Evolutionary conservation across 2,888 invertebrate species (phyloP), one percentile per base, ranked within the genome.

Genomic region (Neuroscelio doddi): DNA sequence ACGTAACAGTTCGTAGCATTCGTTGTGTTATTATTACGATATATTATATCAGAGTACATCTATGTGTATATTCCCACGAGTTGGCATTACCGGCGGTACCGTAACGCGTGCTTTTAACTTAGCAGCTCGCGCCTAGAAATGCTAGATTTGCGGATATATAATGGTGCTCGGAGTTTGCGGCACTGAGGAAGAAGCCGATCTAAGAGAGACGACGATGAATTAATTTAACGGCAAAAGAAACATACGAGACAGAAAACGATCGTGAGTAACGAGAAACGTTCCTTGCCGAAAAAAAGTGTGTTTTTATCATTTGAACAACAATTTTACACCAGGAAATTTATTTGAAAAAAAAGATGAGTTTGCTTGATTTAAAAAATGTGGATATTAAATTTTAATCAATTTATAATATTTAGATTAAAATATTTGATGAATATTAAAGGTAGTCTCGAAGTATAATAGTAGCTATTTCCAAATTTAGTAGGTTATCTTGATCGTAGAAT

Each of bases 211-310:
- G 64, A 64, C 53, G 64, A 65, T 56, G 59, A 58, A 64, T 64
- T 58, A 64, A 64, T 64, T 64, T 58, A 64, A 58, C 46, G 34
- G 58, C 44, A 47, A 27, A 64, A 64, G 57, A 57, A 57, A 57
- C 47, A 57, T 51, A 15, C 46, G 26, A 44, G 64, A 53, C 64
- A 49, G 52, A 41, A 46, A 46, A 15, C 38, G 21, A 9, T 29
- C 50, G 46, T 45, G 50, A 61, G 10, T 55, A 55, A 62, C 62
- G 21, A 55, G 45, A 44, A 36, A 32, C 47, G 34, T 39, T 16
- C 21, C 46, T 8, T 10, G 14, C 30, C 46, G 24, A 5, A 14
- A 30, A 29, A 10, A 62, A 27, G 50, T 51, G 27, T 27, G 45
- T 41, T 53, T 51, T 38, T 64, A 64, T 64, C 64, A 52, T 57